Evolutionary conservation across 2,888 invertebrate genomes (phyloP).

Genomic region (Tetragonisca angustula): DNA sequence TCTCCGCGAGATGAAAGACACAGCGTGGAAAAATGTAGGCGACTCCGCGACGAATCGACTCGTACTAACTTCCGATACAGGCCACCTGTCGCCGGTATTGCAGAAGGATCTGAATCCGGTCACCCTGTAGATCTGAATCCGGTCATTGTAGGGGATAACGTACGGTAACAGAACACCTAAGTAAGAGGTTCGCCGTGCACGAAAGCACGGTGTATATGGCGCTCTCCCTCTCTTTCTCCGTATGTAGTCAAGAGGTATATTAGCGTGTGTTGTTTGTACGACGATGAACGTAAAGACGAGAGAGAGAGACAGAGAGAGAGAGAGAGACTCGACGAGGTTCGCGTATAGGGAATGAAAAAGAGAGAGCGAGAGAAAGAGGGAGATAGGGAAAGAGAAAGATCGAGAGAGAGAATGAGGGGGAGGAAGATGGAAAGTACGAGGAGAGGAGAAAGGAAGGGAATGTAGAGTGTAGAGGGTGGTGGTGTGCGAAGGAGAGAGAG

Average conservation of each 20-base stretch:
- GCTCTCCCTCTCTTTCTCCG: conserved; percentile 1
- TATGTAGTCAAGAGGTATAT: conserved; percentile 54
- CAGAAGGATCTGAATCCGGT: conserved; percentile 63
- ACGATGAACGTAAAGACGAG: conserved; percentile 56
- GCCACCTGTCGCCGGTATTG: conserved; percentile 67
- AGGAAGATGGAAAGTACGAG: neutral
- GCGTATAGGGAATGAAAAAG: neutral
- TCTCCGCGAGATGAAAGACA: neutral
- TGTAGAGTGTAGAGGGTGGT: conserved; percentile 39
- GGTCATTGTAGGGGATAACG: conserved; percentile 74
- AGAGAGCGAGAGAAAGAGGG: neutral
- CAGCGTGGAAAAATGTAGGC: neutral
- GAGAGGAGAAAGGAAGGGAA: conserved; percentile 42
- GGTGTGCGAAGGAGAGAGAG: conserved; percentile 20
- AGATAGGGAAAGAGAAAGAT: conserved; percentile 27
- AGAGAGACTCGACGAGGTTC: conserved; percentile 10
- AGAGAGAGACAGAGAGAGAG: neutral
- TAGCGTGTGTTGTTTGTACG: conserved; percentile 63
- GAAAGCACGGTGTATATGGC: conserved; percentile 25
- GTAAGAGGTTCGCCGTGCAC: conserved; percentile 72
- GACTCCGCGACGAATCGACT: too few species aligned
- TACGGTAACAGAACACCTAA: conserved; percentile 78
- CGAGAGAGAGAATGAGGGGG: neutral
- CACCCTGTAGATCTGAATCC: conserved; percentile 66
- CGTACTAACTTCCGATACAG: neutral